Evolutionary conservation across 2,797 vertebrate species (phyloP).

Genomic region (Phrynocephalus forsythii): DNA sequence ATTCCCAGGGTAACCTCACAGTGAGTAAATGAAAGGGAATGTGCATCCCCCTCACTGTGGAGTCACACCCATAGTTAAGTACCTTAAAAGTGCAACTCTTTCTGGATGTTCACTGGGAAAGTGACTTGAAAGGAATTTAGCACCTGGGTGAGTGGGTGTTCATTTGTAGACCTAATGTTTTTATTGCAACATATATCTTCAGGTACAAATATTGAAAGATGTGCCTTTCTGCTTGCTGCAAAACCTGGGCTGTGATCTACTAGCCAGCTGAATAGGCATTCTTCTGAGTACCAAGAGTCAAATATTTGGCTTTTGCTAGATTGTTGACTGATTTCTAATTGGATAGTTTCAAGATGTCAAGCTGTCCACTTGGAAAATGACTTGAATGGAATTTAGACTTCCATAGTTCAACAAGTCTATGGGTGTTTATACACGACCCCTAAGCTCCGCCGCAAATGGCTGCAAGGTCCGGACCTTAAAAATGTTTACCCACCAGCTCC

Average conservation of each 20-base stretch:
- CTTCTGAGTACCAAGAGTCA: background rate
- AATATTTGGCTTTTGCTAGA: background rate
- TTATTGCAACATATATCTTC: background rate
- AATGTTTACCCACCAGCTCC: too few relatives aligned
- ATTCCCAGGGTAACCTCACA: too few relatives aligned
- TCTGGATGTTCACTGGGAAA: background rate
- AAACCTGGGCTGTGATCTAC: background rate
- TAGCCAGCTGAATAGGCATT: background rate
- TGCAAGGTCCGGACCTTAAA: too few relatives aligned
- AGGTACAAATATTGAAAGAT: background rate
- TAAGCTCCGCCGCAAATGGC: too few relatives aligned
- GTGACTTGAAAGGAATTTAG: background rate
- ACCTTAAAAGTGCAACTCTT: background rate
- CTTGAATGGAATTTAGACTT: too few relatives aligned
- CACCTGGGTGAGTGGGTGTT: background rate
- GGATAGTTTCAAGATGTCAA: too few relatives aligned
- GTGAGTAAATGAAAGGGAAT: too few relatives aligned
- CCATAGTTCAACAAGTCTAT: too few relatives aligned
- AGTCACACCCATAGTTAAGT: background rate
- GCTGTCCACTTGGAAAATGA: too few relatives aligned
- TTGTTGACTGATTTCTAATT: conserved; percentile 1
- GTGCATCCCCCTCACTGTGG: too few relatives aligned
- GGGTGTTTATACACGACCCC: too few relatives aligned
- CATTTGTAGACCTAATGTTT: background rate
- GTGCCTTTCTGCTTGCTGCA: background rate